A percentile compares a stretch with the other conserved stretches of the same genome.
Conservation (phyloP, 1,140 invertebrate species). For the Aricia agestis region DNA sequence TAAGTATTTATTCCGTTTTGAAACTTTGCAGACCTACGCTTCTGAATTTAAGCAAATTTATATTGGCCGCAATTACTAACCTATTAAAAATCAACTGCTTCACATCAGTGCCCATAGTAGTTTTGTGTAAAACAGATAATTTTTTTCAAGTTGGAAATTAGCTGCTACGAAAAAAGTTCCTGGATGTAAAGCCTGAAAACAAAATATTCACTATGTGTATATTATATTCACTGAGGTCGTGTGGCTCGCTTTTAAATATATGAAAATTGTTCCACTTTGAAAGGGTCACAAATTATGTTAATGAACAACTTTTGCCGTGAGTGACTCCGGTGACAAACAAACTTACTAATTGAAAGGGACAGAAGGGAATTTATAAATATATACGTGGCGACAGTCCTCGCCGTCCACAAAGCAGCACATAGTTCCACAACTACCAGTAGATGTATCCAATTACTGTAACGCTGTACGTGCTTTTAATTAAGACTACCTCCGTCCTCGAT, state of each 20-base stretch:
- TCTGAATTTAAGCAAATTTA: too few species aligned
- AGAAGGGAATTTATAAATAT: neutral
- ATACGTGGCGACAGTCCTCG: neutral
- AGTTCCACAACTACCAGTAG: neutral
- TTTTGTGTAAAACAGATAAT: too few species aligned
- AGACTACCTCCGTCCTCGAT: neutral
- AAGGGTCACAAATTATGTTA: neutral
- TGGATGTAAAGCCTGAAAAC: too few species aligned
- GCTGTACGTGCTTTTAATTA: neutral
- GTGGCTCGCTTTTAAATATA: too few species aligned
- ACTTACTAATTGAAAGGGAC: neutral
- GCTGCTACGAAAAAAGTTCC: too few species aligned
- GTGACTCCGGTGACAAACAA: neutral
- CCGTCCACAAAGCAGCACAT: neutral
- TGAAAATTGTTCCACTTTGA: neutral
- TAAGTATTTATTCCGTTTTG: too few species aligned
- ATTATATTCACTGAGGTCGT: too few species aligned
- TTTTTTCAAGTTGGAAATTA: too few species aligned
- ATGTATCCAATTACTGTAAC: neutral
- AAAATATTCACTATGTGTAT: too few species aligned
- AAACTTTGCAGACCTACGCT: neutral
- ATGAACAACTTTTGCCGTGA: neutral
- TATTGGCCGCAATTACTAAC: too few species aligned
- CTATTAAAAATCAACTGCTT: too few species aligned
- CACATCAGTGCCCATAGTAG: too few species aligned